Base-by-base conservation (phyloP, 2,888 invertebrate genomes). In the Stenoptilia bipunctidactyla region DNA sequence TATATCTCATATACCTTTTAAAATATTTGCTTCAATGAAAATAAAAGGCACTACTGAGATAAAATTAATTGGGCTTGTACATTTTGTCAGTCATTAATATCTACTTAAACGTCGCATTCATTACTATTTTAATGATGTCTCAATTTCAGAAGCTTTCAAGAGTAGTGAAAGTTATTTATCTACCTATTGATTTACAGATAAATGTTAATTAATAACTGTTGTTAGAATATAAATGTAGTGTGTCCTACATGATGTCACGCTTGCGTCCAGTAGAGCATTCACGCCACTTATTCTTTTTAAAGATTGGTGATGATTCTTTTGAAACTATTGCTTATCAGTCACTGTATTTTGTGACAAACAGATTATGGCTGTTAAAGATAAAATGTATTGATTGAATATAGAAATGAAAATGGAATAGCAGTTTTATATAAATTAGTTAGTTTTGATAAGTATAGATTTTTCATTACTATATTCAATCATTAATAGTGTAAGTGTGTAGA, bases 151-250 rank as follows among this genome's bases (percentile, higher is more conserved):
- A 30, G 30, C 30, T 30, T 30, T 30, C 12, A 30, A 30, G 30
- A 30, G 30, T 30, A 30, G 30, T 12, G 9, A 4, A n/a, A 10
- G 2, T 30, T 8, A 30, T 30, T 12, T 30, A 30, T 8, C 12
- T 30, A 30, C 9, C 9, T 8, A 30, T 8, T 30, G 41, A 46
- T 44, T 47, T 47, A 51, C 46, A 43, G 45, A 48, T 54, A 57
- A 61, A 58, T 50, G 49, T 66, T 62, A 61, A 49, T 66, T 62
- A 61, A 14, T 62, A 50, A 59, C 49, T 62, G 58, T 63, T 66
- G 55, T 60, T 64, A 65, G 60, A 57, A 55, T 55, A 41, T 56
- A 54, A 51, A 52, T 46, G 53, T 63, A 62, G 55, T 51, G 34
- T 42, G 51, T 56, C 53, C 55, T 58, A 58, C 48, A 58, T 57